Evolutionary conservation across 2,888 invertebrate genomes (phyloP), one percentile per base, ranked within the genome.

Genomic region (Apoderus coryli): DNA sequence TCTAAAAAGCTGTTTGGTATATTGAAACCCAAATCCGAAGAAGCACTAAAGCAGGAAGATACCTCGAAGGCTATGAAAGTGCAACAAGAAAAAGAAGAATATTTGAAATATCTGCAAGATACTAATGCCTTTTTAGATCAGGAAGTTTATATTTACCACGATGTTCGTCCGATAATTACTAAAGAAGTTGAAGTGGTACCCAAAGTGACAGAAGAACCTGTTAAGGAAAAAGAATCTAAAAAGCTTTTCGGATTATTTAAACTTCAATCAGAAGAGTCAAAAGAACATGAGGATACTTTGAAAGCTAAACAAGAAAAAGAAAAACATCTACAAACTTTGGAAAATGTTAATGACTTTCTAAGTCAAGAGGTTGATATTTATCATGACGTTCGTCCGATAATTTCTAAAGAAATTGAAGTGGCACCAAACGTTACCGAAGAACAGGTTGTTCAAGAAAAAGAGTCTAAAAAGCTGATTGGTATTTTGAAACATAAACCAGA

Each of bases 121-220:
- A 14, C 30, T 10, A 29, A 29, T 9, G 14, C n/a, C 9, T 47
- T 47, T 19, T 25, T 47, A 12, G 34, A 38, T 30, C 14, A 29
- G 4, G 48, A 48, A 40, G 30, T 44, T 29, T 28, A 37, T 6
- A 34, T 36, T 27, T 47, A 44, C 25, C 35, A 45, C 22, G 46
- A 47, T 29, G 43, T 41, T 16, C 36, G 34, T 16, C 44, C 43
- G 10, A 10, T 35, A 2, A 28, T 34, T 23, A 9, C 11, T 4
- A 23, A 23, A 14, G 12, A 29, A 28, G 12, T 11, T 6, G 16
- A 31, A 14, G 16, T 11, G 2, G 22, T 27, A 16, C 16, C 25
- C 25, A n/a, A 14, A 10, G 9, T 10, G 11, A 12, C 29, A 7
- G 7, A 34, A 34, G 16, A 29, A 19, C 19, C 6, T 7, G 7